Conservation (phyloP, 2,888 invertebrate species). For the Julus scanicus region DNA sequence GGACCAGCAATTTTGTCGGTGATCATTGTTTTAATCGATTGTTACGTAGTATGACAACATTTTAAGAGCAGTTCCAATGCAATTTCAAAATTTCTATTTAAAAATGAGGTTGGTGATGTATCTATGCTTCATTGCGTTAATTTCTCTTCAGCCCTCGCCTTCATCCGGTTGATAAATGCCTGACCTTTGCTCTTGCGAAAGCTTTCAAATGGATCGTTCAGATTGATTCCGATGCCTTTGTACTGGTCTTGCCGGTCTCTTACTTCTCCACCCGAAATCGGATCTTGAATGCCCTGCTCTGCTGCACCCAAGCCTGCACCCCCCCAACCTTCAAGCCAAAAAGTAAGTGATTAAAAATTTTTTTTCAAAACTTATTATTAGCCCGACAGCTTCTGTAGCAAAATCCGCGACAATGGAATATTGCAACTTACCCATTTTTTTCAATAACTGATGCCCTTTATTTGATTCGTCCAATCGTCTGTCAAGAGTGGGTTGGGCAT, state of each 20-base stretch:
- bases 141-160: constrained; percentile 79
- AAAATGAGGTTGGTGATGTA: neutral
- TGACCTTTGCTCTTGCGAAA: constrained; percentile 96
- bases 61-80: neutral
- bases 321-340: constrained; percentile 77
- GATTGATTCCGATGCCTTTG: constrained; percentile 92
- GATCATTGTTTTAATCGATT: constrained; percentile 37
- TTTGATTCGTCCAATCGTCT: constrained; percentile 79
- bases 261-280: constrained; percentile 89
- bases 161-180: constrained; percentile 93
- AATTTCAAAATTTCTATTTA: neutral
- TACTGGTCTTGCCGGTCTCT: constrained; percentile 93
- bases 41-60: neutral
- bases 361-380: neutral
- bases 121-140: constrained; percentile 6
- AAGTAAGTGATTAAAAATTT: neutral
- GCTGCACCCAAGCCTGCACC: constrained; percentile 93
- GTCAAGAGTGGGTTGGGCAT: constrained; percentile 52
- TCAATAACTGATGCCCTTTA: constrained; percentile 96
- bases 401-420: neutral
- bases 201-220: constrained; percentile 96
- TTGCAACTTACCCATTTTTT: constrained; percentile 82
- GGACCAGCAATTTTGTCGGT: neutral
- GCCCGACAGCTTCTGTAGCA: too few relatives aligned
- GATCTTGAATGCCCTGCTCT: constrained; percentile 95